Evolutionary conservation across 2,113 vertebrate genomes (phyloP).

Genomic region (Salvelinus namaycush): DNA sequence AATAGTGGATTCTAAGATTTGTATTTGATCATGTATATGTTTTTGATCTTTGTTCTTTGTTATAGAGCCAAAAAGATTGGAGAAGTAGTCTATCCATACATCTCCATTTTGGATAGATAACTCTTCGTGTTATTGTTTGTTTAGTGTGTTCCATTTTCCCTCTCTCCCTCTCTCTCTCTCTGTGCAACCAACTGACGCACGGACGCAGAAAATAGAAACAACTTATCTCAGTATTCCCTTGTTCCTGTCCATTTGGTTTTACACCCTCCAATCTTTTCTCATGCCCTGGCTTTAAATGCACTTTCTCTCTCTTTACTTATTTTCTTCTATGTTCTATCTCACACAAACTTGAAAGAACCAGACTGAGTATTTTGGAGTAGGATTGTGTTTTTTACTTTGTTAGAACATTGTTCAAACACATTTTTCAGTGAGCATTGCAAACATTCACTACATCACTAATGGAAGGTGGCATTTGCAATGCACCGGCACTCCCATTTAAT

Average conservation of each 20-base stretch:
- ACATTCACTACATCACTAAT: slow-evolving; percentile 20
- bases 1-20: too few relatives aligned
- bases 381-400: not conserved
- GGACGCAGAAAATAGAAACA: too few relatives aligned
- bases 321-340: not conserved
- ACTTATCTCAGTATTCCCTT: too few relatives aligned
- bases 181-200: too few relatives aligned
- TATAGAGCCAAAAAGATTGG: too few relatives aligned
- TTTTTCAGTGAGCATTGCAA: too few relatives aligned
- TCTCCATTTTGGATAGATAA: too few relatives aligned
- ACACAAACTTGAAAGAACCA: not conserved
- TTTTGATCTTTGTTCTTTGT: too few relatives aligned
- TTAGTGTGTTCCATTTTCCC: not conserved
- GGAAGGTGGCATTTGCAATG: slow-evolving; percentile 48
- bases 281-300: not conserved
- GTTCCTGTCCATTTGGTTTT: not conserved
- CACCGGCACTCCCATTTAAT: slow-evolving; percentile 33
- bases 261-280: not conserved
- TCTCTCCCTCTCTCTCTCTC: not conserved
- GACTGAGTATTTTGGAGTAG: not conserved
- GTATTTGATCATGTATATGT: too few relatives aligned
- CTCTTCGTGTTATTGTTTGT: not conserved
- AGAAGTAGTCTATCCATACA: too few relatives aligned
- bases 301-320: not conserved
- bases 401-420: not conserved